Evolutionary conservation across 2,797 vertebrate species (phyloP).

Genomic region (Dryobates pubescens): DNA sequence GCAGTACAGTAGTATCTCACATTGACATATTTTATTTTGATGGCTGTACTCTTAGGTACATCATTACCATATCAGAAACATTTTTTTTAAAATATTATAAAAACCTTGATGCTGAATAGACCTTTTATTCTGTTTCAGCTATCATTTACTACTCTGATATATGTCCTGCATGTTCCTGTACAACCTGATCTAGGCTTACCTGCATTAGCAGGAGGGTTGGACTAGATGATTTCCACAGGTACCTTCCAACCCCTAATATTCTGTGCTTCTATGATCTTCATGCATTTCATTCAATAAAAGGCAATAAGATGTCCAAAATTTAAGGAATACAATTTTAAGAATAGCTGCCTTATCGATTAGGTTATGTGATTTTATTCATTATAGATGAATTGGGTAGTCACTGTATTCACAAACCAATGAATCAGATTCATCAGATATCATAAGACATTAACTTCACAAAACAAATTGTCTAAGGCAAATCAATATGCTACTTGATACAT

Average conservation of each 20-base stretch:
- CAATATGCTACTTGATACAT: not conserved
- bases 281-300: not conserved
- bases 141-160: not conserved
- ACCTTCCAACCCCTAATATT: no score
- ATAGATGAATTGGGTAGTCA: not conserved
- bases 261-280: not conserved
- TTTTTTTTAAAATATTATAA: not conserved
- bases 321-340: not conserved
- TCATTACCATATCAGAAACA: not conserved
- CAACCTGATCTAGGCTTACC: no score
- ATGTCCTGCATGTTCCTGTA: not conserved
- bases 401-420: not conserved
- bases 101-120: not conserved
- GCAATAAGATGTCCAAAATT: not conserved
- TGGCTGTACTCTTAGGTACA: not conserved
- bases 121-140: not conserved
- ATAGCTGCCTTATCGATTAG: not conserved
- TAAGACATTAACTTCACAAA: not conserved
- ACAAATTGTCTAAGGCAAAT: not conserved
- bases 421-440: not conserved
- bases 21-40: not conserved
- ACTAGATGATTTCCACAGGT: no score
- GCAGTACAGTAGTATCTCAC: not conserved
- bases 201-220: no score
- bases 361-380: not conserved